Percentiles rank a stretch among this genome's conserved stretches.
Conservation (phyloP, 2,888 invertebrate species). For the Stenolophus ochropezus region DNA sequence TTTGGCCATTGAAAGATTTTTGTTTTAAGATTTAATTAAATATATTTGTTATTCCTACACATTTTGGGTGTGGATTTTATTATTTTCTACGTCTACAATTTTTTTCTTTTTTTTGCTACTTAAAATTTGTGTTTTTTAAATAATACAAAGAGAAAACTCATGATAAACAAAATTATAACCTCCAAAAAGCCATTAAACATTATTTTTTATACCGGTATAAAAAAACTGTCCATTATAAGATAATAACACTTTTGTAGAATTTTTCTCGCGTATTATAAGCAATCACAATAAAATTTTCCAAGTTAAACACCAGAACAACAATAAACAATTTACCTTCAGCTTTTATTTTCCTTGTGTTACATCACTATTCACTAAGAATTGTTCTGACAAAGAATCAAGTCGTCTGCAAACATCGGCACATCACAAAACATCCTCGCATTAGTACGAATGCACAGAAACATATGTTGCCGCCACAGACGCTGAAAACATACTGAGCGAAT, state of each 20-base stretch:
- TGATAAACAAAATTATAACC: too few relatives aligned
- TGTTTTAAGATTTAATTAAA: too few relatives aligned
- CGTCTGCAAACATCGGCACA: neutral
- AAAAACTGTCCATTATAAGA: neutral
- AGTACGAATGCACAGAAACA: neutral
- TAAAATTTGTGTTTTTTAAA: too few relatives aligned
- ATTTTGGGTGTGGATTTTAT: too few relatives aligned
- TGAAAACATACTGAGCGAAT: conserved; percentile 15
- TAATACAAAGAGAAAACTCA: too few relatives aligned
- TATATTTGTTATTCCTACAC: too few relatives aligned
- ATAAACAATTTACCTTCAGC: conserved; percentile 23
- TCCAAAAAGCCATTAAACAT: neutral
- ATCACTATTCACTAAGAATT: neutral
- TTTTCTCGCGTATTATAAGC: neutral
- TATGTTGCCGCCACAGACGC: neutral
- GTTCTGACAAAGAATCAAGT: neutral
- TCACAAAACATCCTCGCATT: neutral
- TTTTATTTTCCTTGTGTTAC: neutral
- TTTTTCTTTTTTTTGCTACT: too few relatives aligned
- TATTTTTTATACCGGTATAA: neutral
- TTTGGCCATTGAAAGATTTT: too few relatives aligned
- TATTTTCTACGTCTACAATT: too few relatives aligned
- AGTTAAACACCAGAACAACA: conserved; percentile 13
- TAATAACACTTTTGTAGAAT: neutral
- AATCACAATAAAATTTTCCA: neutral